Evolutionary conservation across 2,797 vertebrate genomes (phyloP), one percentile per base, ranked within the genome.

Genomic region (Sebastes dallii): DNA sequence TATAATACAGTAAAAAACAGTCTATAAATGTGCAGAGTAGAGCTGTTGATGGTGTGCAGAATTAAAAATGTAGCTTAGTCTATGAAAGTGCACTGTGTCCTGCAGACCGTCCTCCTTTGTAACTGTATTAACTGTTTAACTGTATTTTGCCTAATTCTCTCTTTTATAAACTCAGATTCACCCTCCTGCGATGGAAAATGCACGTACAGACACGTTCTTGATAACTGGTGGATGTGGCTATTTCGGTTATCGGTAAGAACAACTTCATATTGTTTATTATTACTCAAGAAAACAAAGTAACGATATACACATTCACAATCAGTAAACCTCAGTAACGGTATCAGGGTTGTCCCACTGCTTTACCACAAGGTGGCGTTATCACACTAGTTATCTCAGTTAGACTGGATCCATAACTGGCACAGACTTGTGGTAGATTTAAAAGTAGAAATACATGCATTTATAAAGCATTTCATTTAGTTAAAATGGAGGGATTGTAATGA

Each of bases 151-250:
- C 18, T 20, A 32, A 64, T 39, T 36, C 8, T 39, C 14, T 13
- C 7, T 58, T 42, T 58, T 22, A 2, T 18, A 6, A 46, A 65
- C 22, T 52, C 46, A 94, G 92, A 77, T 80, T 67, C 2, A 1
- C 2, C 29, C 6, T 13, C 3, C 60, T 73, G 34, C 16, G 58
- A 96, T 95, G 95, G 92, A 85, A 81, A 58, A 6, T 27, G 10
- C 39, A 32, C 72, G 11, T 5, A 77, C 75, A 65, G 92, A 94
- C 75, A 95, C 76, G 0, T 95, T 95, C 52, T 93, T 99, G 64
- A 93, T 99, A 66, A 99, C 98, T 2, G 98, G 98, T 68, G 98
- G 98, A 88, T 95, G 96, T 65, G 98, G 98, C 32, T 99, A 99
- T 81, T 97, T 99, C 87, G 98, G 98, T 61, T 97, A 95, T 92